A percentile compares a stretch with the other conserved stretches of the same genome.
Evolutionary conservation across 2,888 invertebrate species (phyloP).

Genomic region (Alviniconcha strummeri): DNA sequence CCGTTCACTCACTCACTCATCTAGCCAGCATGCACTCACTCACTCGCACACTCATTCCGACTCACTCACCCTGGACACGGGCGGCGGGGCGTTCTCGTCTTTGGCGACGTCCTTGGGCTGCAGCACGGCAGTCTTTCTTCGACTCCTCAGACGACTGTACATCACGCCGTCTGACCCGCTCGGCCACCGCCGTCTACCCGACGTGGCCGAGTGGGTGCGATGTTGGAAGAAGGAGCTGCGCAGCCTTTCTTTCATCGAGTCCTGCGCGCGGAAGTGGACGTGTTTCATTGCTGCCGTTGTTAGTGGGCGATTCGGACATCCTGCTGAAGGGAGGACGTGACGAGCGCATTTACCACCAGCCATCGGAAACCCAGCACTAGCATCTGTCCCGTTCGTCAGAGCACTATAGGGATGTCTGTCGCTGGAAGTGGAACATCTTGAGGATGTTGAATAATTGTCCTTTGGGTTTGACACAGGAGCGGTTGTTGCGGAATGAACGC

Average conservation of each 20-base stretch:
- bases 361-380: not conserved
- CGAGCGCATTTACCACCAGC: not conserved
- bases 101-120: not conserved
- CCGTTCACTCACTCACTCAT: not conserved
- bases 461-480: not conserved
- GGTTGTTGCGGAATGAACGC: too few species aligned
- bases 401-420: too few species aligned
- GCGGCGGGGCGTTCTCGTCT: slow-evolving; percentile 21
- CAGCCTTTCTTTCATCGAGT: not conserved
- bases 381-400: not conserved
- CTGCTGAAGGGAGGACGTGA: not conserved
- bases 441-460: not conserved
- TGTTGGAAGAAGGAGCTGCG: not conserved
- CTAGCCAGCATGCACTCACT: not conserved
- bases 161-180: not conserved
- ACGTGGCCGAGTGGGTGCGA: not conserved
- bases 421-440: too few species aligned
- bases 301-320: not conserved
- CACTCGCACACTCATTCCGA: not conserved
- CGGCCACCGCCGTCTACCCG: not conserved
- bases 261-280: not conserved
- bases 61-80: slow-evolving; percentile 20
- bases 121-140: not conserved
- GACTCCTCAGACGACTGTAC: not conserved
- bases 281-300: not conserved